These are phyloP conservation scores for Brotogeris chrysoptera DNA, from an alignment of 2,797 vertebrate genomes.

Conservation along the genomic window DNA sequence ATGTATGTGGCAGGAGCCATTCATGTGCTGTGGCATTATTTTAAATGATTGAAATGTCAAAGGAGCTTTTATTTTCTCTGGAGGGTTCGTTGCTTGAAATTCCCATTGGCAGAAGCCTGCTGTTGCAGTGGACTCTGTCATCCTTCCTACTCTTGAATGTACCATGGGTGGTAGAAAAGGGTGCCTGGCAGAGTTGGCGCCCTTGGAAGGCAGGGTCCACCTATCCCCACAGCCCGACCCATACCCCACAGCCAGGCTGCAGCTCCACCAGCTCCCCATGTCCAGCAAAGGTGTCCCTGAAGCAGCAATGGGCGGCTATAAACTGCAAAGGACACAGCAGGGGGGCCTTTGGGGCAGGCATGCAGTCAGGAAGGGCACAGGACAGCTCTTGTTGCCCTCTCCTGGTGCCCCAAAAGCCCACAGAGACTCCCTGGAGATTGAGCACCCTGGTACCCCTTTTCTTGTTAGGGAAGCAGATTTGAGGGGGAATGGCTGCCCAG, in stretches of 20 bases:
- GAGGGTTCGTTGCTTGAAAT: background rate
- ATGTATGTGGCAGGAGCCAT: background rate
- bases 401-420: background rate
- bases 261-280: background rate
- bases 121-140: background rate
- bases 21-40: background rate
- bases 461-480: background rate
- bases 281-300: background rate
- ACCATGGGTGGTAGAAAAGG: background rate
- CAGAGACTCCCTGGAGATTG: background rate
- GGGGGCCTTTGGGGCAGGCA: background rate
- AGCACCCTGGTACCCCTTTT: background rate
- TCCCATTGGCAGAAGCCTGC: background rate
- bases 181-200: background rate
- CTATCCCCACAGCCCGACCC: background rate
- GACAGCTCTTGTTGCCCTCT: background rate
- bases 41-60: conserved; percentile 2
- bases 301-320: background rate
- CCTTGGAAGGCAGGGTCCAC: background rate
- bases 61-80: background rate
- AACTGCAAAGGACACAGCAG: background rate
- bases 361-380: background rate
- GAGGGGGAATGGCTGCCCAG: background rate
- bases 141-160: background rate
- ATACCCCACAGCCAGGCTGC: rapidly evolving